These are phyloP conservation scores for Pseudonaja textilis DNA, from an alignment of 2,113 vertebrate genomes.

Conservation along the genomic window DNA sequence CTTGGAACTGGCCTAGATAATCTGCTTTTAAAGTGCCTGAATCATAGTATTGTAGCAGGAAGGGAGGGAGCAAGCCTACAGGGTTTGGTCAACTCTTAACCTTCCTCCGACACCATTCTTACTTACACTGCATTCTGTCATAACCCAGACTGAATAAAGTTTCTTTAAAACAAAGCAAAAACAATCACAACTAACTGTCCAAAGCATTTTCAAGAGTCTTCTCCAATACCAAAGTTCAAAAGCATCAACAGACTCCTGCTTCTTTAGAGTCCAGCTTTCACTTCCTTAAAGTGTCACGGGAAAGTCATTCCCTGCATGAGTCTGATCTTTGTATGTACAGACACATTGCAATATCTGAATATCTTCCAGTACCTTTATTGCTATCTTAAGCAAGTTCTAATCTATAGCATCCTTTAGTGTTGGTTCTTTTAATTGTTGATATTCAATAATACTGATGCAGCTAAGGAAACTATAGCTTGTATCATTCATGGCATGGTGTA, in stretches of 20 bases:
- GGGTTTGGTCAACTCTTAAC: neutral
- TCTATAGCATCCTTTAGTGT: neutral
- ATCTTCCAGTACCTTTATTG: neutral
- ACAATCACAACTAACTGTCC: neutral
- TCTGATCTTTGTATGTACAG: neutral
- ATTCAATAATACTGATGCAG: neutral
- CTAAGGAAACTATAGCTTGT: neutral
- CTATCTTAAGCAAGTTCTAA: neutral
- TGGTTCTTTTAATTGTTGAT: neutral
- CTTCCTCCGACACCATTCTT: neutral
- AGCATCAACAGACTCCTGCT: neutral
- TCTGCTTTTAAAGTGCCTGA: neutral
- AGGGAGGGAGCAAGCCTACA: neutral
- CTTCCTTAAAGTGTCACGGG: neutral
- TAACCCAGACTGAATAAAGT: neutral
- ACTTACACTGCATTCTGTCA: neutral
- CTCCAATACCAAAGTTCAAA: neutral
- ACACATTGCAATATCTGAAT: neutral
- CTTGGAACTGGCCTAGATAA: neutral
- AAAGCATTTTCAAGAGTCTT: neutral
- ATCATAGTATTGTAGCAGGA: neutral
- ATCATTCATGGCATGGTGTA: neutral
- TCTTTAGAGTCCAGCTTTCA: neutral
- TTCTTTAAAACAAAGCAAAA: neutral
- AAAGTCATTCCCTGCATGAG: neutral